Conservation (phyloP, 2,113 vertebrate genomes). For the Capreolus pygargus region DNA sequence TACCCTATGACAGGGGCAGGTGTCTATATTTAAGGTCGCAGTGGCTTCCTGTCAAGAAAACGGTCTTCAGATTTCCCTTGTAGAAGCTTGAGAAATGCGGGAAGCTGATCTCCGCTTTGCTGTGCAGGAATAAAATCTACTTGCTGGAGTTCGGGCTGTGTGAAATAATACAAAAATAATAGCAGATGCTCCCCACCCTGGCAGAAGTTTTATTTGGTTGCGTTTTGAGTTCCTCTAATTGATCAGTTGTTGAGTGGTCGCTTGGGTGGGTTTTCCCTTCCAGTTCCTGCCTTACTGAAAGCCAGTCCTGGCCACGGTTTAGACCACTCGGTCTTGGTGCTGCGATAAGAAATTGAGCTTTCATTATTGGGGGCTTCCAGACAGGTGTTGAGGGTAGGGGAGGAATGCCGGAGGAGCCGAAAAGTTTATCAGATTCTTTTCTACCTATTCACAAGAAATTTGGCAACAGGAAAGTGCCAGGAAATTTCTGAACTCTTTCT, state of each 20-base stretch:
- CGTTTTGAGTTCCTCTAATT: conserved; percentile 7
- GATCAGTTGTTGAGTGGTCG: conserved; percentile 54
- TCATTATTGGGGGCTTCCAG: conserved; percentile 27
- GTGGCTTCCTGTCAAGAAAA: not conserved
- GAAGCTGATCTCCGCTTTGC: not conserved
- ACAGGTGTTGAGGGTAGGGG: not conserved
- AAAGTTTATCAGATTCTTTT: not conserved
- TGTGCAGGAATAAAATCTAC: not conserved
- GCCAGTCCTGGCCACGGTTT: not conserved
- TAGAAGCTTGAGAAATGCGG: not conserved
- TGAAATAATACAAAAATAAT: conserved; percentile 20
- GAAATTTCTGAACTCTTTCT: not conserved
- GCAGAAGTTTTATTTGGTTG: conserved; percentile 26
- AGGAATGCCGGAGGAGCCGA: not conserved
- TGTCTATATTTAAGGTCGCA: not conserved
- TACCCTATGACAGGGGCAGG: not conserved
- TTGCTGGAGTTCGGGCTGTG: not conserved
- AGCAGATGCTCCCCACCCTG: not conserved
- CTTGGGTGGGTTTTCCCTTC: not conserved
- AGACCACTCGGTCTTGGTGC: not conserved
- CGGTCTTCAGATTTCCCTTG: not conserved
- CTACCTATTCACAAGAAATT: not conserved
- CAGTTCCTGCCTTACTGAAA: conserved; percentile 33
- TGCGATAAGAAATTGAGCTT: conserved; percentile 34
- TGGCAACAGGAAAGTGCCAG: not conserved